Conservation (phyloP, 2,888 invertebrate genomes). For the Hirtodrosophila histrioides region DNA sequence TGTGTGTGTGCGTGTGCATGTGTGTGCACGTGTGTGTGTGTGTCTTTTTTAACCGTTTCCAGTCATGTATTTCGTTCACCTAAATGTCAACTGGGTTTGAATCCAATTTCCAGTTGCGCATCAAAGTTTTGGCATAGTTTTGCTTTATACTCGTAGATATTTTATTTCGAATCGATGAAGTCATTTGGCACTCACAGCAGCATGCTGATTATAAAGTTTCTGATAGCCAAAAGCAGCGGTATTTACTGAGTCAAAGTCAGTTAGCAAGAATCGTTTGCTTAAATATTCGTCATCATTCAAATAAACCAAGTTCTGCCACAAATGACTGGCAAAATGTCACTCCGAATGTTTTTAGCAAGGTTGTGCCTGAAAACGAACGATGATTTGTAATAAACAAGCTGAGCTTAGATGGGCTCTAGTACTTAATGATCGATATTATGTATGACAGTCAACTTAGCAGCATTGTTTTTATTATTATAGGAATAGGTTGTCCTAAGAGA, state of each 20-base stretch:
- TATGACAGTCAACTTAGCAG: no score
- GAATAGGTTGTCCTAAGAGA: no score
- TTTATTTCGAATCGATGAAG: constrained; percentile 21
- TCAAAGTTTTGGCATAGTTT: constrained; percentile 15
- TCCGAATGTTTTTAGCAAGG: no score
- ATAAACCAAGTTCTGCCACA: constrained; percentile 9
- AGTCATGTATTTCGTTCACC: constrained; percentile 19
- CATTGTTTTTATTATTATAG: no score
- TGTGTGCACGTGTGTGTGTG: constrained; percentile 4
- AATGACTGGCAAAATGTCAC: no score
- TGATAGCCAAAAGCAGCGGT: neutral
- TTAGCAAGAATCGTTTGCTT: constrained; percentile 3
- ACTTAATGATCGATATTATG: no score
- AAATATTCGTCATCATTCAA: constrained; percentile 27
- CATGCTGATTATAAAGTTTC: constrained; percentile 9
- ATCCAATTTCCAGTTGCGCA: constrained; percentile 25
- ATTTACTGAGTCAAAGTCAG: constrained; percentile 26
- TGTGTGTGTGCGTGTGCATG: constrained; percentile 7
- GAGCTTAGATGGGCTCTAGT: no score
- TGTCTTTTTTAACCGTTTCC: constrained; percentile 19
- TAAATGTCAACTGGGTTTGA: constrained; percentile 32
- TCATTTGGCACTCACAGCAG: constrained; percentile 32
- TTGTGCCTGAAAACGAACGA: no score
- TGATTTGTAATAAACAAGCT: no score
- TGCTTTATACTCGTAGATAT: constrained; percentile 2